Conservation (phyloP, 1,140 invertebrate genomes). For the Nomia melanderi region DNA sequence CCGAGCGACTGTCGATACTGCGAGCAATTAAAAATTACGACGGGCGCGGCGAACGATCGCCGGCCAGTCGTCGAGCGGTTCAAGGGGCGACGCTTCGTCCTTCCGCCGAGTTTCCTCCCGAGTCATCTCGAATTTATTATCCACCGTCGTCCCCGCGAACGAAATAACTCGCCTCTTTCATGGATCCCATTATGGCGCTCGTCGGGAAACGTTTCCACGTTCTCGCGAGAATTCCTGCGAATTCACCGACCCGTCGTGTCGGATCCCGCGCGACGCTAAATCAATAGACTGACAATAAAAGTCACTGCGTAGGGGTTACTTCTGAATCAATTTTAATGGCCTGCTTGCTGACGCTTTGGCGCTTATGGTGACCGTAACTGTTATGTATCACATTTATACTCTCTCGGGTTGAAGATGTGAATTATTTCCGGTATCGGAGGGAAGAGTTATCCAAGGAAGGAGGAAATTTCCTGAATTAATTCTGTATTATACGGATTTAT, state of each 20-base stretch:
- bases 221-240: not conserved
- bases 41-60: not conserved
- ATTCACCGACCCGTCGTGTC: too few species aligned
- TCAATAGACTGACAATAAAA: not conserved
- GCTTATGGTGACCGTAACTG: not conserved
- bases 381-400: not conserved
- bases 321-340: not conserved
- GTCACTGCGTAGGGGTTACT: not conserved
- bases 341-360: not conserved
- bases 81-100: not conserved
- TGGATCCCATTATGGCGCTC: not conserved
- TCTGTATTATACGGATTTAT: too few species aligned
- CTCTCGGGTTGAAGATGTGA: too few species aligned
- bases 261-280: not conserved
- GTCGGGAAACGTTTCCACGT: not conserved
- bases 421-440: too few species aligned
- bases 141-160: not conserved
- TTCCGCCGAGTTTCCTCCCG: not conserved
- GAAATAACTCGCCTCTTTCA: not conserved
- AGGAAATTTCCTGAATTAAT: too few species aligned
- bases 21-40: constrained; percentile 8
- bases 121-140: not conserved
- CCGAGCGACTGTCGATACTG: not conserved
- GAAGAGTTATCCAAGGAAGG: too few species aligned
- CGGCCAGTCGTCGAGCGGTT: not conserved